A percentile compares a stretch with the other conserved stretches of the same genome.
phyloP scores from a whole-genome alignment of 1,140 invertebrate genomes.

The Penaeus chinensis region DNA sequence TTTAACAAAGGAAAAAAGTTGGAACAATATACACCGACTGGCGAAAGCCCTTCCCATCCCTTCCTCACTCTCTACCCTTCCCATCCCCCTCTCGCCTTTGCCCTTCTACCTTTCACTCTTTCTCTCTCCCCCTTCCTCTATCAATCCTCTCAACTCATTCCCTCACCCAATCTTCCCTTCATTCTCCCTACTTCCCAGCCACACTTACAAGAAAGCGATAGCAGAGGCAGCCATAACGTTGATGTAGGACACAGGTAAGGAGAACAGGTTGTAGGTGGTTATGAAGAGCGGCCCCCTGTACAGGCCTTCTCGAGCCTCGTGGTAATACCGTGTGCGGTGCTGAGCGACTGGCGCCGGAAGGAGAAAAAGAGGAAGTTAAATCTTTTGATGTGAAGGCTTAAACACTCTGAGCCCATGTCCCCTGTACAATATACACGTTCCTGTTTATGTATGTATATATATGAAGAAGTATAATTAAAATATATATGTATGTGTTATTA shows the following conservation, averaged over 20 bases:
- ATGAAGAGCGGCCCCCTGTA: constrained; percentile 88
- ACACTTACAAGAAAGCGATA: constrained; percentile 79
- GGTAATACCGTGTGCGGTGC: constrained; percentile 88
- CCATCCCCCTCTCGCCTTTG: too few species aligned
- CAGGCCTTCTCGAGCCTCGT: constrained; percentile 86
- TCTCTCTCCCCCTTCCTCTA: background rate
- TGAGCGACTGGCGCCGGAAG: constrained; percentile 76
- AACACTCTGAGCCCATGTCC: background rate
- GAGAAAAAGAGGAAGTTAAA: background rate
- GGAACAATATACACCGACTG: too few species aligned
- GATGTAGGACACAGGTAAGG: constrained; percentile 83
- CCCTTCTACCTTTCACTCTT: too few species aligned
- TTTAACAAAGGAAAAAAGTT: background rate
- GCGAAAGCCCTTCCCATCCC: too few species aligned
- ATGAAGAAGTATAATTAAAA: background rate
- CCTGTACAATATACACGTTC: too few species aligned
- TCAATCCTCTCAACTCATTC: background rate
- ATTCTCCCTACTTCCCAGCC: background rate
- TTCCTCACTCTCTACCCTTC: too few species aligned
- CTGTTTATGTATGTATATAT: background rate
- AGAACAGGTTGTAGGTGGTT: constrained; percentile 82
- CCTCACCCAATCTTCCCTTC: background rate
- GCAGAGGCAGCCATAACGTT: constrained; percentile 76
- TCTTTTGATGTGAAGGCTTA: background rate
- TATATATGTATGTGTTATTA: too few species aligned